phyloP scores from a whole-genome alignment of 2,113 vertebrate genomes.

The Setophaga kirtlandii region DNA sequence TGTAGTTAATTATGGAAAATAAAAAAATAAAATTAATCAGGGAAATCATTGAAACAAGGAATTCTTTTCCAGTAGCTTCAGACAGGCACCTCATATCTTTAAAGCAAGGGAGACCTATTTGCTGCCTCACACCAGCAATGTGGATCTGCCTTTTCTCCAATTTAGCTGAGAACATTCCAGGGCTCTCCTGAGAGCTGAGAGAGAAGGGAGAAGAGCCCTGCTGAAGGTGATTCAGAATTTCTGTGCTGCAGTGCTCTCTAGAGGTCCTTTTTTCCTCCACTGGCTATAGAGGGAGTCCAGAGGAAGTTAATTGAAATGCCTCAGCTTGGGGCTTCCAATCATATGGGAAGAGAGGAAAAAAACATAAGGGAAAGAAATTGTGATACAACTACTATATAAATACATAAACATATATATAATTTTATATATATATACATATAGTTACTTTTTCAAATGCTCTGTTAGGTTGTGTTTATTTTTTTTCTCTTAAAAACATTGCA shows the following conservation, averaged over 20 bases:
- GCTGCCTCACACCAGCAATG: neutral
- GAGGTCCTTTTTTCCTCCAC: neutral
- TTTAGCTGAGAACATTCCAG: neutral
- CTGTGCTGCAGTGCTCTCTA: conserved; percentile 37
- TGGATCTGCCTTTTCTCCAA: neutral
- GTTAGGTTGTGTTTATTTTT: neutral
- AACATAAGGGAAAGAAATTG: neutral
- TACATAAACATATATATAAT: too few relatives aligned
- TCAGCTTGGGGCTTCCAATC: neutral
- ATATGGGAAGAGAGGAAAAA: neutral
- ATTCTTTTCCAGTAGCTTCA: neutral
- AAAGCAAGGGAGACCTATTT: neutral
- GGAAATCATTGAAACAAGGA: neutral
- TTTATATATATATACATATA: neutral
- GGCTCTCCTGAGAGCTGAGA: neutral
- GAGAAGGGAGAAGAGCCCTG: neutral
- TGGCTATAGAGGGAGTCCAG: neutral
- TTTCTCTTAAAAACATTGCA: neutral
- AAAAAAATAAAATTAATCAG: neutral
- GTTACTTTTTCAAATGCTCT: neutral
- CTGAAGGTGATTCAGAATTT: neutral
- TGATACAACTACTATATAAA: neutral
- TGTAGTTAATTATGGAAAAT: neutral
- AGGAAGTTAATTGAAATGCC: neutral
- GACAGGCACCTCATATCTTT: neutral